phyloP scores from a whole-genome alignment of 2,888 invertebrate species.

The Cheilosia grossa region DNA sequence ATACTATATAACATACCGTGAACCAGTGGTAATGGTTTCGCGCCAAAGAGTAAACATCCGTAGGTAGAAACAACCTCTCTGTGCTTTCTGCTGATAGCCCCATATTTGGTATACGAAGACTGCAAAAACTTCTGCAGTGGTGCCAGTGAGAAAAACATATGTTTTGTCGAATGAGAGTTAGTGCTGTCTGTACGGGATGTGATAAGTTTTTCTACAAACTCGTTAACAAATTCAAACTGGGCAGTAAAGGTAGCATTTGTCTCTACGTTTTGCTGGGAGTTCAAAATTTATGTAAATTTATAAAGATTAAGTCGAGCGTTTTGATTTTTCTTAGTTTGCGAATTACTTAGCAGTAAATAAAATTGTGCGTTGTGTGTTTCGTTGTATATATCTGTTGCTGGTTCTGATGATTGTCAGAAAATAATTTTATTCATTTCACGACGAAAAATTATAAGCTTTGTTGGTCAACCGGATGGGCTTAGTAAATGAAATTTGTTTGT shows the following conservation, averaged over 20 bases:
- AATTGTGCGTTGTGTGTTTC: too few relatives aligned
- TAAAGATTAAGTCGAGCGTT: too few relatives aligned
- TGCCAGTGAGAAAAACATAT: slow-evolving; percentile 42
- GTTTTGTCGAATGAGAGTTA: not conserved
- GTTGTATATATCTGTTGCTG: too few relatives aligned
- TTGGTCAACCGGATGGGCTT: too few relatives aligned
- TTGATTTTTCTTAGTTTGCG: too few relatives aligned
- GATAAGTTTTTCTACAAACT: not conserved
- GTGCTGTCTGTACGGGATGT: not conserved
- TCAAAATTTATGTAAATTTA: not conserved
- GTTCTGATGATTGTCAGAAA: too few relatives aligned
- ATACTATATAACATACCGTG: not conserved
- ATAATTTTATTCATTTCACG: too few relatives aligned
- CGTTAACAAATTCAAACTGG: not conserved
- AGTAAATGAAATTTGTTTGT: too few relatives aligned
- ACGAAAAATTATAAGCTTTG: too few relatives aligned
- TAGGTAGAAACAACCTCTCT: not conserved
- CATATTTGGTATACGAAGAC: slow-evolving; percentile 61
- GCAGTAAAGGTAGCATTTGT: not conserved
- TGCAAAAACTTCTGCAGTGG: slow-evolving; percentile 75
- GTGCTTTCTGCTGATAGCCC: slow-evolving; percentile 56
- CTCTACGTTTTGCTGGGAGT: not conserved
- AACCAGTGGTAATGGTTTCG: slow-evolving; percentile 14
- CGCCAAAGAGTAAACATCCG: slow-evolving; percentile 15
- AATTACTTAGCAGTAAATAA: too few relatives aligned